Percentiles rank a stretch among this genome's conserved stretches.
Evolutionary conservation across 2,113 vertebrate genomes (phyloP).

Genomic region (Aplodontia rufa): DNA sequence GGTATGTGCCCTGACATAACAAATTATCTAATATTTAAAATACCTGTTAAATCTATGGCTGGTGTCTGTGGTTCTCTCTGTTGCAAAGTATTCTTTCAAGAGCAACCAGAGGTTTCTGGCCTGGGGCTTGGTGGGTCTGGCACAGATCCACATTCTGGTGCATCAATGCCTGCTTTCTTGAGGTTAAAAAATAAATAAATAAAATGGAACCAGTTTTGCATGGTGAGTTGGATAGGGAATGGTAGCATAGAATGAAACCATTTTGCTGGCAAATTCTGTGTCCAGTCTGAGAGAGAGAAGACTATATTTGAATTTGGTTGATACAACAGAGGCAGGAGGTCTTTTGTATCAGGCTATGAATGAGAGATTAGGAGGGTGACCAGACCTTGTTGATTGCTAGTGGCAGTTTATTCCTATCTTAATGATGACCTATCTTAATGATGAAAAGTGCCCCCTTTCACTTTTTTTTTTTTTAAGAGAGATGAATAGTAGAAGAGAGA

Average conservation of each 20-base stretch:
- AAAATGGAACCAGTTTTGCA: conserved; percentile 50
- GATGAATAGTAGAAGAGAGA: too few species aligned
- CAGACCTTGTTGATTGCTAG: neutral
- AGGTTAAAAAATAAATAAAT: conserved; percentile 1
- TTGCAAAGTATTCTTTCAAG: conserved; percentile 50
- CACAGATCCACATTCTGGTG: conserved; percentile 25
- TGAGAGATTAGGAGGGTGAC: neutral
- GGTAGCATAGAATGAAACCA: neutral
- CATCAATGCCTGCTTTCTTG: conserved; percentile 49
- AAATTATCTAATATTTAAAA: neutral
- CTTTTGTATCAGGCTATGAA: neutral
- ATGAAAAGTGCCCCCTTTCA: neutral
- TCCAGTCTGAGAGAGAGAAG: neutral
- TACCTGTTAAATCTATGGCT: neutral
- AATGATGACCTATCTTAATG: neutral
- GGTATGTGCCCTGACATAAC: neutral
- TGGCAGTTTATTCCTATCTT: neutral
- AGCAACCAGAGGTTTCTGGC: neutral
- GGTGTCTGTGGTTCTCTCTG: neutral
- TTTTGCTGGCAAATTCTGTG: neutral
- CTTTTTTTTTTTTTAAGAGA: too few species aligned
- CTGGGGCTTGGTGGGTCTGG: conserved; percentile 28
- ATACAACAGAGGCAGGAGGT: neutral
- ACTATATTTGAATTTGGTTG: neutral
- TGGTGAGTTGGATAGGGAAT: conserved; percentile 19